A percentile compares a stretch with the other conserved stretches of the same genome.
These are phyloP conservation scores for Sander vitreus DNA, from an alignment of 2,113 vertebrate species.

Conservation along the genomic window DNA sequence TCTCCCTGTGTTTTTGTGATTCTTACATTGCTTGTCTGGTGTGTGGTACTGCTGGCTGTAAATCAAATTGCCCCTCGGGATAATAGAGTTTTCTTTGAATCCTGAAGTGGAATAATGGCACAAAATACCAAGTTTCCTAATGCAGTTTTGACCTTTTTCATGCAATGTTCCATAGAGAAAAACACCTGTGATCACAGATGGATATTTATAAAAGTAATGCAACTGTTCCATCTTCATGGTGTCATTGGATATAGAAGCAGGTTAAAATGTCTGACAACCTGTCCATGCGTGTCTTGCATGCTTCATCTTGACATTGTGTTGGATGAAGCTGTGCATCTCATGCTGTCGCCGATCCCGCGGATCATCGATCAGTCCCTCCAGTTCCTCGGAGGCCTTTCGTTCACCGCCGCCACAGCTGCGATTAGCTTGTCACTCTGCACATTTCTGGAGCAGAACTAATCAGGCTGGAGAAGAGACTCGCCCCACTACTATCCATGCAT, in stretches of 20 bases:
- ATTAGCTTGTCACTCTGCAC: constrained; percentile 75
- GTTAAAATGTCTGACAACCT: neutral
- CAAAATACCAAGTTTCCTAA: neutral
- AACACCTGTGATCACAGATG: neutral
- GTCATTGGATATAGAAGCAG: neutral
- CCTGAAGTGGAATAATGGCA: neutral
- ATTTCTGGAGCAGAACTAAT: constrained; percentile 80
- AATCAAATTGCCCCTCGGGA: too few relatives aligned
- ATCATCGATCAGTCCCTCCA: constrained; percentile 61
- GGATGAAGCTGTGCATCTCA: constrained; percentile 32
- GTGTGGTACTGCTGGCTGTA: too few relatives aligned
- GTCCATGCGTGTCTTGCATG: constrained; percentile 8
- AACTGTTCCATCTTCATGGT: neutral
- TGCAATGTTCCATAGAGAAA: neutral
- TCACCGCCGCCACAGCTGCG: constrained; percentile 25
- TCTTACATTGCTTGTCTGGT: too few relatives aligned
- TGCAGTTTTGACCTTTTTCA: neutral
- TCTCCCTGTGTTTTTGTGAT: too few relatives aligned
- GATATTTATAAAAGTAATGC: constrained; percentile 2
- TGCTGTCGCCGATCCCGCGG: constrained; percentile 11
- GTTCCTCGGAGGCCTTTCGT: constrained; percentile 48
- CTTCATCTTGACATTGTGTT: constrained; percentile 29
- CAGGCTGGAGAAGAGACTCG: constrained; percentile 61
- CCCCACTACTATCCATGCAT: constrained; percentile 48
- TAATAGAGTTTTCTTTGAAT: too few relatives aligned